Conservation (phyloP, 2,797 vertebrate genomes). For the Neostethus bicornis region DNA sequence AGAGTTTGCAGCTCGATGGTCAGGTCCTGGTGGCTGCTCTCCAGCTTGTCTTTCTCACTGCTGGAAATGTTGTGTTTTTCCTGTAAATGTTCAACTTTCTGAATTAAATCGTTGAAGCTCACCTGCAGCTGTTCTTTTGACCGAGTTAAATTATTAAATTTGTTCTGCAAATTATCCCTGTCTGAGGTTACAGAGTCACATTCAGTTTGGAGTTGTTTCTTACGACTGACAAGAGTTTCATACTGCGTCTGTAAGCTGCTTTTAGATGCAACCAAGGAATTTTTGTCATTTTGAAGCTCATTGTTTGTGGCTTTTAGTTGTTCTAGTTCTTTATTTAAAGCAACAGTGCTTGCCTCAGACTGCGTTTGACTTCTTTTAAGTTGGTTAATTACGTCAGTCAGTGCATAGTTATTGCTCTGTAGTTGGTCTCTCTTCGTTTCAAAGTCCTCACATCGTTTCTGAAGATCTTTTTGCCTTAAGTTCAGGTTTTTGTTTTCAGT, state of each 20-base stretch:
- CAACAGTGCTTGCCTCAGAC: conserved; percentile 21
- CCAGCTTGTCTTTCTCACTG: conserved; percentile 48
- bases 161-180: conserved; percentile 59
- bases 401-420: not conserved
- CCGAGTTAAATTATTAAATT: conserved; percentile 52
- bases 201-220: conserved; percentile 19
- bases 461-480: accelerated
- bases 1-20: conserved; percentile 24
- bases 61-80: conserved; percentile 35
- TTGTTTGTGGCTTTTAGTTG: conserved; percentile 16
- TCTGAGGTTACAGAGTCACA: conserved; percentile 30
- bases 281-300: conserved; percentile 15
- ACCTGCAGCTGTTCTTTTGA: conserved; percentile 45
- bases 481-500: conserved; percentile 18
- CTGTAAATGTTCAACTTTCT: conserved; percentile 44
- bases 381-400: not conserved
- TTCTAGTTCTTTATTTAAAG: conserved; percentile 27
- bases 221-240: conserved; percentile 10
- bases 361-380: conserved; percentile 17
- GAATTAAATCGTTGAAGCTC: conserved; percentile 43
- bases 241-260: conserved; percentile 5
- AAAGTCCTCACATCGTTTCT: accelerated
- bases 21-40: conserved; percentile 43
- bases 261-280: conserved; percentile 11
- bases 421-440: accelerated